Evolutionary conservation across 2,888 invertebrate genomes (phyloP).

Genomic region (Chirona hameri): DNA sequence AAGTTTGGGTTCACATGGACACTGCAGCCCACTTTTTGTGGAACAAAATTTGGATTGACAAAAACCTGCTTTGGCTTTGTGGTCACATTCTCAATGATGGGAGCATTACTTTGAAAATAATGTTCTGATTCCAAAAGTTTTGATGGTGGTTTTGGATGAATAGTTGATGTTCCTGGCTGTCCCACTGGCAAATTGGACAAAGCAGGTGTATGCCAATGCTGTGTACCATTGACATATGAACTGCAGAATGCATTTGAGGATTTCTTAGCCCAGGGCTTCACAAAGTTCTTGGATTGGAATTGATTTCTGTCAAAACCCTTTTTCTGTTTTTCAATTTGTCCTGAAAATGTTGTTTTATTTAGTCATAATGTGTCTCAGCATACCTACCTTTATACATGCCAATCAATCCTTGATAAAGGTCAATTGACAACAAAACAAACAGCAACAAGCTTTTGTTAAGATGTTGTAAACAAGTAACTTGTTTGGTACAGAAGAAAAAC

Average conservation of each 20-base stretch:
- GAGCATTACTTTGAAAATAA: too few species aligned
- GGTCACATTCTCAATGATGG: too few species aligned
- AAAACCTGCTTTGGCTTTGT: background rate
- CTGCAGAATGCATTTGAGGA: background rate
- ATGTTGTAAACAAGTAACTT: background rate
- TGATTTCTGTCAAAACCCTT: background rate
- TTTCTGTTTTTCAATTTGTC: background rate
- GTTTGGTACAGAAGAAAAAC: too few species aligned
- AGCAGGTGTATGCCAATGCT: background rate
- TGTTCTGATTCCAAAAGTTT: too few species aligned
- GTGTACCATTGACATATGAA: background rate
- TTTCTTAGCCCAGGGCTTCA: background rate
- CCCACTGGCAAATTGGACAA: background rate
- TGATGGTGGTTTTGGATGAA: too few species aligned
- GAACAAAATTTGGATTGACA: background rate
- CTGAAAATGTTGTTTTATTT: background rate
- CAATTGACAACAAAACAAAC: too few species aligned
- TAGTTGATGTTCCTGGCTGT: too few species aligned
- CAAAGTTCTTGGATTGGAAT: background rate
- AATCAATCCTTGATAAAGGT: too few species aligned
- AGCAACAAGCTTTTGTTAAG: too few species aligned
- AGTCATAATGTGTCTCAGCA: too few species aligned
- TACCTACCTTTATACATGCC: too few species aligned
- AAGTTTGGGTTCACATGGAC: slow-evolving; percentile 1
- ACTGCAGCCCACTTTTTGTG: background rate